Conservation (phyloP, 2,113 vertebrate species). For the Erythrolamprus reginae region DNA sequence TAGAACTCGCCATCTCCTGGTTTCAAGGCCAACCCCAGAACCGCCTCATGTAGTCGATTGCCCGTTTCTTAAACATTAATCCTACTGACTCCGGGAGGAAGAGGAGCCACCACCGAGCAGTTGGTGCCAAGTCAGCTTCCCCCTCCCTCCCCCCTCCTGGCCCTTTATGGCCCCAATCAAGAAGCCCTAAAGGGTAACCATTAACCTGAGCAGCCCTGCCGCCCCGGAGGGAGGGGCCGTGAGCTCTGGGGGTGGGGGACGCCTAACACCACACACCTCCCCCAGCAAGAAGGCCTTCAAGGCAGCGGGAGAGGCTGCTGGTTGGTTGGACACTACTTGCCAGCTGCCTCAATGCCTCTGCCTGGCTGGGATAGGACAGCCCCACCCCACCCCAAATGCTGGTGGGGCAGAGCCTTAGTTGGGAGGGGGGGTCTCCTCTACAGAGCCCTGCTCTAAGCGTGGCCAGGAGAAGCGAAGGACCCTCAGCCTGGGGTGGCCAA, state of each 20-base stretch:
- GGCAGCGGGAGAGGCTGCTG: neutral
- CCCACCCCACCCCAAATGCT: neutral
- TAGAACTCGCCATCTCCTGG: neutral
- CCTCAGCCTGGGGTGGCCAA: neutral
- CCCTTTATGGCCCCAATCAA: conserved; percentile 59
- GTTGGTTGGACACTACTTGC: neutral
- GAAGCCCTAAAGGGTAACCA: conserved; percentile 48
- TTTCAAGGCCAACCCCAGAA: neutral
- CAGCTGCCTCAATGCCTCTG: neutral
- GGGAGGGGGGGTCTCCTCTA: neutral
- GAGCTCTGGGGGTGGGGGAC: conserved; percentile 30
- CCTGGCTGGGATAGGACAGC: neutral
- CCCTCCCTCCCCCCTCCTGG: conserved; percentile 11
- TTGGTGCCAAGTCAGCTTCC: neutral
- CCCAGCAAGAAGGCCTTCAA: neutral
- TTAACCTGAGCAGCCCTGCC: conserved; percentile 57
- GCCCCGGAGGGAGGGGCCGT: neutral
- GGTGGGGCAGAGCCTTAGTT: neutral
- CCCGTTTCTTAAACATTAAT: conserved; percentile 39
- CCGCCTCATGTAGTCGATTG: neutral
- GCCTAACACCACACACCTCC: neutral
- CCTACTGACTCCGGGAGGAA: conserved; percentile 25
- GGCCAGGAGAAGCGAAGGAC: neutral
- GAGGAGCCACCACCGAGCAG: neutral
- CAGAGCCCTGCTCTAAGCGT: neutral